Conservation (phyloP, 2,888 invertebrate species). For the Sclerodermus sp. region DNA sequence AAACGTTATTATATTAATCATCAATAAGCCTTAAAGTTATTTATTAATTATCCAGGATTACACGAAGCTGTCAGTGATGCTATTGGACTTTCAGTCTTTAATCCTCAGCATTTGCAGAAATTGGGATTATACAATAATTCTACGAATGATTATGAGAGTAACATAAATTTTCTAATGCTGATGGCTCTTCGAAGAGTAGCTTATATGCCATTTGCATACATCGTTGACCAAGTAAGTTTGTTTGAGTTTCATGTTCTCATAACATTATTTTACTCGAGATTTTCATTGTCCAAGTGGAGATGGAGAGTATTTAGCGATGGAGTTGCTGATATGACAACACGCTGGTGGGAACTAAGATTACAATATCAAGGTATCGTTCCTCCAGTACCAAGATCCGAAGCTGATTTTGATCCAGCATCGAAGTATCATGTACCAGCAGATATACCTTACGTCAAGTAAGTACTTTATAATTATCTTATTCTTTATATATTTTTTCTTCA, state of each 20-base stretch:
- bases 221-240: constrained; percentile 79
- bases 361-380: constrained; percentile 75
- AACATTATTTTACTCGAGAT: too few species aligned
- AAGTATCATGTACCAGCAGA: constrained; percentile 83
- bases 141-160: constrained; percentile 69
- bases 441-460: constrained; percentile 60
- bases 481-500: constrained; percentile 3
- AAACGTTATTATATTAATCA: constrained; percentile 1
- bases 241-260: too few species aligned
- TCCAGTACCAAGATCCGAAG: constrained; percentile 69
- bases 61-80: constrained; percentile 86
- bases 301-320: constrained; percentile 79
- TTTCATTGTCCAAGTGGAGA: constrained; percentile 67
- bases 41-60: constrained; percentile 65
- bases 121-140: constrained; percentile 72
- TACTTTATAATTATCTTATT: not conserved
- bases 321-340: constrained; percentile 70
- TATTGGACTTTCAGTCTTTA: constrained; percentile 74
- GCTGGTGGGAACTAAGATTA: constrained; percentile 76
- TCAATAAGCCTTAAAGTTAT: not conserved
- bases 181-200: constrained; percentile 79
- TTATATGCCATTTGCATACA: constrained; percentile 77
- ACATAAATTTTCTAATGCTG: constrained; percentile 77
- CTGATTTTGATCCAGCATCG: constrained; percentile 81
- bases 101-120: constrained; percentile 73